Base-by-base conservation (phyloP, 2,888 invertebrate species). In the Apotomis capreana region DNA sequence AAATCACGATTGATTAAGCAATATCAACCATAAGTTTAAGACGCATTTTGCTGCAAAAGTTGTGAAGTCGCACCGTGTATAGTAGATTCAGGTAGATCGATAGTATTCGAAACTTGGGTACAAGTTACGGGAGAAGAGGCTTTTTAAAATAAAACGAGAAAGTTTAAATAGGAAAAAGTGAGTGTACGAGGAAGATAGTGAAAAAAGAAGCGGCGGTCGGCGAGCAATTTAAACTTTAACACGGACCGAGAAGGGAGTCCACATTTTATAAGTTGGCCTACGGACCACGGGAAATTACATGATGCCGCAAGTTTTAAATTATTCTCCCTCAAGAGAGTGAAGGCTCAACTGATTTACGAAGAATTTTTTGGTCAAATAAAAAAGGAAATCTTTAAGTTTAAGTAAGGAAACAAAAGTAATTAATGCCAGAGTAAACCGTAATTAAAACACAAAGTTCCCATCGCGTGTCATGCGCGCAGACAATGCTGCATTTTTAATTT, bases 151-250 rank as follows among this genome's bases (percentile, higher is more conserved):
- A 89, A 90, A 92, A 89, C 84, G 87, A 80, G 83, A 90, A 92
- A 92, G 89, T 92, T 92, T 90, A 90, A 90, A 92, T 91, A 89
- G 89, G 90, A 90, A 91, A 91, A 91, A 90, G 88, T 88, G 87
- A 88, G 87, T 87, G 88, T 84, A 84, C 80, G 82, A 75, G 83
- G 81, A 83, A 89, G 91, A 91, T 92, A 92, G 92, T 92, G 91
- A 91, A 92, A 92, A 91, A 91, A 89, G 85, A 81, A 81, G 83
- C 82, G 51, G 59, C 68, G 60, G 70, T 71, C 67, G 65, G 70
- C 61, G 81, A 84, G 85, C 89, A 92, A 91, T 91, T 92, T 90
- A 89, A 92, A 92, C 87, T 92, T 92, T 87, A 83, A 79, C 86
- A 79, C 81, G 79, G 81, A 80, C 80, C 79, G 81, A 77, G 77